phyloP scores from a whole-genome alignment of 2,888 invertebrate genomes.

The Oxyscelio sp. region DNA sequence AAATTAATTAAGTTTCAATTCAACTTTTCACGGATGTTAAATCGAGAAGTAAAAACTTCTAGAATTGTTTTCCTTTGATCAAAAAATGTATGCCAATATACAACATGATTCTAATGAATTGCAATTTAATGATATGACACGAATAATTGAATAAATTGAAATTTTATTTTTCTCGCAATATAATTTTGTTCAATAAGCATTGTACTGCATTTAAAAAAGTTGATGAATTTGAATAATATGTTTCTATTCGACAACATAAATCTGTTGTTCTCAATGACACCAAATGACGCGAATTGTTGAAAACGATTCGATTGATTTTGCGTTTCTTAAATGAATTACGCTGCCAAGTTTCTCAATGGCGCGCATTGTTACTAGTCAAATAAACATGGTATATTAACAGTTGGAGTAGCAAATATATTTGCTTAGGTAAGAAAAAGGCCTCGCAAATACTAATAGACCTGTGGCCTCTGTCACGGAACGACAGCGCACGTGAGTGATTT shows the following conservation, averaged over 20 bases:
- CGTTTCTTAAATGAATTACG: too few species aligned
- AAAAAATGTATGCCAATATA: not conserved
- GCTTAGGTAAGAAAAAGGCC: not conserved
- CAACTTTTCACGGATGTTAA: too few species aligned
- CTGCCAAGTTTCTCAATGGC: not conserved
- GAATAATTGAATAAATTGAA: not conserved
- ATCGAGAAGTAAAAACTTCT: not conserved
- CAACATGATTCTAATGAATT: not conserved
- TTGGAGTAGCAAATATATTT: constrained; percentile 2
- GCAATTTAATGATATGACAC: not conserved
- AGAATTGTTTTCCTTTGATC: not conserved
- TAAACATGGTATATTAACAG: not conserved
- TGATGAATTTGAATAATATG: too few species aligned
- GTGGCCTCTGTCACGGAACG: too few species aligned
- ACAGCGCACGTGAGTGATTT: constrained; percentile 58
- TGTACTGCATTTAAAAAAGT: too few species aligned
- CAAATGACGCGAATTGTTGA: too few species aligned
- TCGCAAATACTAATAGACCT: not conserved
- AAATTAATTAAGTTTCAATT: too few species aligned
- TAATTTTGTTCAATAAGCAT: too few species aligned
- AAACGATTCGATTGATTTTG: too few species aligned
- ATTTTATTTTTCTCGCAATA: too few species aligned
- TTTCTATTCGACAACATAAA: too few species aligned
- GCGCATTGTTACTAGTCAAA: not conserved
- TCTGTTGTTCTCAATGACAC: too few species aligned